Evolutionary conservation across 2,113 vertebrate genomes (phyloP), one percentile per base, ranked within the genome.

Genomic region (Corvus cornix): DNA sequence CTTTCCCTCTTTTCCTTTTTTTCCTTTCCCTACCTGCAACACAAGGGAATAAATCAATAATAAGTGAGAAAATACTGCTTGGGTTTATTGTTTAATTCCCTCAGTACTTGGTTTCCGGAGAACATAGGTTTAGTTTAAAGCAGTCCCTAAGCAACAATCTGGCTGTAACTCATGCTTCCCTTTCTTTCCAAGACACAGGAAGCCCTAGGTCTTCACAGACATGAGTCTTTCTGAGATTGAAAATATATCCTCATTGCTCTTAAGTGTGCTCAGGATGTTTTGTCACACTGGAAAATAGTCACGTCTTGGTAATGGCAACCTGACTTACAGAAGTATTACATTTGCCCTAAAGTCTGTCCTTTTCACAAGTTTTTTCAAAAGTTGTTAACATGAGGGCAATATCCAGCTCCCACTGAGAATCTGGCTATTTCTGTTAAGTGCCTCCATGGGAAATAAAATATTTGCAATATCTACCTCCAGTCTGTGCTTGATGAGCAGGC

Each of bases 81-180:
- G 59, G 68, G 68, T 92, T 97, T 97, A 90, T 94, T 93, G 83
- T 86, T 94, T 87, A 89, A 90, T 95, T 95, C 90, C 90, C 86
- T 90, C 56, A 64, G 85, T 53, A 48, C 49, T 48, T 89, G 90
- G 87, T 96, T 96, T 87, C 92, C 93, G 46, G 60, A 93, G 76
- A 96, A 39, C 80, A 72, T n/a, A 87, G 89, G 89, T 95, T 96
- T 84, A 87, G 77, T 94, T 94, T 96, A 84, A 94, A 95, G 90
- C 60, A 81, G 85, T 88, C 93, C 76, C 85, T 91, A 30, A 89
- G 85, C 92, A 94, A 68, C 76, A 84, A 3, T 43, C 80, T 62
- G 88, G 77, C 88, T 92, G 15, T 88, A 92, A 94, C 82, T 93
- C 86, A 66, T 66, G 66, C 49, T 84, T 85, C 48, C 31, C 72